Evolutionary conservation across 2,888 invertebrate species (phyloP), one percentile per base, ranked within the genome.

Genomic region (Dolichopus griseipennis): DNA sequence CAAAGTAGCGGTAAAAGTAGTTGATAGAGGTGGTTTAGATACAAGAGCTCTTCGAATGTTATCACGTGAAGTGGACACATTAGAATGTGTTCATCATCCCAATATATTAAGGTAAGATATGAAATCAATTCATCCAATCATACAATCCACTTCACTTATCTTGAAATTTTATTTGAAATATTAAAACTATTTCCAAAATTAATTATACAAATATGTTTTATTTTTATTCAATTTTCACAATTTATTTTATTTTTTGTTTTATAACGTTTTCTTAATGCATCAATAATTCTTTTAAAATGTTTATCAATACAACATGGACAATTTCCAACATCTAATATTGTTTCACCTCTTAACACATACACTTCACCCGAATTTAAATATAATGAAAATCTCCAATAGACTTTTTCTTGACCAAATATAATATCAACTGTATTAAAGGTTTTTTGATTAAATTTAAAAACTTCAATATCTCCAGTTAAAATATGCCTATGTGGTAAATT

Each of bases 1-100:
- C 81, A 86, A 87, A 81, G 90, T 90, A 66, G 90, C 90, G 71
- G 86, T 90, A 74, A 90, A 90, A 82, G 88, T 90, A 74, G 83
- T 90, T 78, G 89, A 90, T 81, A 88, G 89, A 77, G 85, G 86
- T 22, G 87, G 88, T 73, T 80, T 90, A 73, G 89, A 90, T 78
- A 83, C 85, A 71, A 88, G 89, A 78, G 88, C 89, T 12, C 83
- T 88, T 74, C 85, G 86, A 70, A 88, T 90, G 85, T 79, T 90
- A 69, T 81, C 84, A 65, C 81, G 89, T 72, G 90, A 90, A 80
- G 88, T 90, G 72, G 83, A 86, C 64, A 87, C 86, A 70, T 87
- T 90, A 86, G 89, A 90, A 77, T 83, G 84, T 72, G 84, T 90
- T 69, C 86, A 88, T 77, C 90, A 90, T 81, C 89, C 89, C 27